Evolutionary conservation across 2,888 invertebrate genomes (phyloP).

Genomic region (Cyclophora albipunctata): DNA sequence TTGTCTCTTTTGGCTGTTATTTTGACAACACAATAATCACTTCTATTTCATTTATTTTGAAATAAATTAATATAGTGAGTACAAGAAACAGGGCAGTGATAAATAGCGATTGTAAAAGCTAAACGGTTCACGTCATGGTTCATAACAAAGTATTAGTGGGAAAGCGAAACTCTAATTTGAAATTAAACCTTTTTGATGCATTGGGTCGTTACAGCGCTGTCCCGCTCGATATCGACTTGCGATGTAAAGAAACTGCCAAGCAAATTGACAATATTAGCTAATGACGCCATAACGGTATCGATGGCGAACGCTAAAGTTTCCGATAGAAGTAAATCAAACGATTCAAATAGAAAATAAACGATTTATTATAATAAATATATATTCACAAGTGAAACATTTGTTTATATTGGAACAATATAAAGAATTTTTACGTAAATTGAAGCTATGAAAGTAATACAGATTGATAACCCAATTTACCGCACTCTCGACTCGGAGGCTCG

Average conservation of each 20-base stretch:
- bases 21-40: too few species aligned
- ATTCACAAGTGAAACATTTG: too few species aligned
- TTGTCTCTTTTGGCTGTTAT: too few species aligned
- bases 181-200: slow-evolving; percentile 71
- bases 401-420: slow-evolving; percentile 23
- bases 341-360: slow-evolving; percentile 1
- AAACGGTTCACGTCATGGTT: slow-evolving; percentile 51
- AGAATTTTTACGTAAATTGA: slow-evolving; percentile 37
- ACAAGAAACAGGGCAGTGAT: too few species aligned
- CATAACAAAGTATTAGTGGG: slow-evolving; percentile 53
- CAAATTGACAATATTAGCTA: slow-evolving; percentile 20
- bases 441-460: slow-evolving; percentile 46
- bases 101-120: too few species aligned
- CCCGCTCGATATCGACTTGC: slow-evolving; percentile 47
- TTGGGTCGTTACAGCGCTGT: slow-evolving; percentile 65
- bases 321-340: too few species aligned
- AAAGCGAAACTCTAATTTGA: slow-evolving; percentile 59
- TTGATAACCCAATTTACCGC: slow-evolving; percentile 47
- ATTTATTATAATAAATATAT: slow-evolving; percentile 3
- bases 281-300: slow-evolving; percentile 14
- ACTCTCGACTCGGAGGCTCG: slow-evolving; percentile 28
- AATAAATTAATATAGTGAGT: too few species aligned
- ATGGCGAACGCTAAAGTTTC: slow-evolving; percentile 2
- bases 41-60: too few species aligned
- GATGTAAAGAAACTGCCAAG: slow-evolving; percentile 54